A percentile compares a stretch with the other conserved stretches of the same genome.
Conservation (phyloP, 2,113 vertebrate species). For the Cricetomys ansorgei region DNA sequence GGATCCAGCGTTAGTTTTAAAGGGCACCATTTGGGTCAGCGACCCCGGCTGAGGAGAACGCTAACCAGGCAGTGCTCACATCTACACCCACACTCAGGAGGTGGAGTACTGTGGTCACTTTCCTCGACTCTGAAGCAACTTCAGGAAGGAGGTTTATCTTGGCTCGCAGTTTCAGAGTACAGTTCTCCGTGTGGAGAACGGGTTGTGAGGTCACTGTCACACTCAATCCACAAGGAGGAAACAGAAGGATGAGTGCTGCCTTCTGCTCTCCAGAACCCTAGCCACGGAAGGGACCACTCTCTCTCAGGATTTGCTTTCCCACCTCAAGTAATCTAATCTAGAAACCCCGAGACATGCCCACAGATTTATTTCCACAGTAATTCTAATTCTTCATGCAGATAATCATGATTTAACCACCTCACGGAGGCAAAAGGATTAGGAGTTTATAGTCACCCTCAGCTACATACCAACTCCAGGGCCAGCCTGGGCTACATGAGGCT, state of each 20-base stretch:
- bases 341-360: background rate
- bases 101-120: too few species aligned
- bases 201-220: background rate
- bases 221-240: background rate
- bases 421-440: background rate
- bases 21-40: background rate
- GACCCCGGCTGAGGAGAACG: background rate
- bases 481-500: background rate
- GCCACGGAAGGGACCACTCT: background rate
- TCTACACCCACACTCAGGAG: background rate
- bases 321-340: background rate
- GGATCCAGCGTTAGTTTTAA: background rate
- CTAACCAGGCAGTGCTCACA: background rate
- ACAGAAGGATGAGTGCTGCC: background rate
- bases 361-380: background rate
- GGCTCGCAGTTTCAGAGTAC: background rate
- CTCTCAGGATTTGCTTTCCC: background rate
- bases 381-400: background rate
- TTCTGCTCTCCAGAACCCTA: background rate
- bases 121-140: background rate
- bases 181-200: too few species aligned
- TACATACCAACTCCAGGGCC: too few species aligned
- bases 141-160: background rate
- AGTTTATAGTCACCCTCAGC: background rate
- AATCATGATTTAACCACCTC: background rate